Percentiles rank a stretch among this genome's conserved stretches.
These are phyloP conservation scores for Cecropterus lyciades DNA, from an alignment of 1,140 invertebrate genomes.

Conservation along the genomic window DNA sequence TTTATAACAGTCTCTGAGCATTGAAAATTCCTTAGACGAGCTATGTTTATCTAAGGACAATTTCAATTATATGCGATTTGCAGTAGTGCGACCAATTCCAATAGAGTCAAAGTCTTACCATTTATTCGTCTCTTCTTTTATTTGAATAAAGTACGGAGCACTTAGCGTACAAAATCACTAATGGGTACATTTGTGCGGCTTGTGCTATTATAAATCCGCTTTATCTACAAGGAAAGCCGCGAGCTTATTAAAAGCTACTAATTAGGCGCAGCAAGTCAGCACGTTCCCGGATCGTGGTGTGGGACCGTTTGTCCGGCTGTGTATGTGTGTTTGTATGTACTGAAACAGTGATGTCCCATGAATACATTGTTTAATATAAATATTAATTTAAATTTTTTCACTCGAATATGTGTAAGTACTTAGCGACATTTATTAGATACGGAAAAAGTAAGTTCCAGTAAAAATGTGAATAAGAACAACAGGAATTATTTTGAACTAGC, in stretches of 20 bases:
- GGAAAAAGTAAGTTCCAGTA: no score
- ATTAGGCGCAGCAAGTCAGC: slow-evolving; percentile 44
- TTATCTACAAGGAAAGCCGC: slow-evolving; percentile 77
- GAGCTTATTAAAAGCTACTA: slow-evolving; percentile 52
- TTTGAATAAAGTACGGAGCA: slow-evolving; percentile 27
- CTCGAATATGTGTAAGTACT: no score
- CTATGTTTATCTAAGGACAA: no score
- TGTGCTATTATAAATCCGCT: slow-evolving; percentile 49
- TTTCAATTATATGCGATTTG: no score
- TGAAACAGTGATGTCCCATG: slow-evolving; percentile 9
- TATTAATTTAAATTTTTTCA: no score
- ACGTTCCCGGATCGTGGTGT: slow-evolving; percentile 25
- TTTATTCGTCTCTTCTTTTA: slow-evolving; percentile 9
- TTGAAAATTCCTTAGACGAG: no score
- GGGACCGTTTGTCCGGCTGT: slow-evolving; percentile 29
- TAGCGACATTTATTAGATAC: no score
- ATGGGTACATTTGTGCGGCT: slow-evolving; percentile 18
- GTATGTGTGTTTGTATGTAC: slow-evolving; percentile 5
- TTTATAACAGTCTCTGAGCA: no score
- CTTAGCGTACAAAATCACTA: slow-evolving; percentile 34
- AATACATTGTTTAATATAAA: no score
- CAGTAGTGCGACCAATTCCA: not conserved
- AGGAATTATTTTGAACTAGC: no score
- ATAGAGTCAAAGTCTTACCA: slow-evolving; percentile 26
- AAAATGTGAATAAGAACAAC: no score